Evolutionary conservation across 2,113 vertebrate species (phyloP), one percentile per base, ranked within the genome.

Genomic region (Felis chaus): DNA sequence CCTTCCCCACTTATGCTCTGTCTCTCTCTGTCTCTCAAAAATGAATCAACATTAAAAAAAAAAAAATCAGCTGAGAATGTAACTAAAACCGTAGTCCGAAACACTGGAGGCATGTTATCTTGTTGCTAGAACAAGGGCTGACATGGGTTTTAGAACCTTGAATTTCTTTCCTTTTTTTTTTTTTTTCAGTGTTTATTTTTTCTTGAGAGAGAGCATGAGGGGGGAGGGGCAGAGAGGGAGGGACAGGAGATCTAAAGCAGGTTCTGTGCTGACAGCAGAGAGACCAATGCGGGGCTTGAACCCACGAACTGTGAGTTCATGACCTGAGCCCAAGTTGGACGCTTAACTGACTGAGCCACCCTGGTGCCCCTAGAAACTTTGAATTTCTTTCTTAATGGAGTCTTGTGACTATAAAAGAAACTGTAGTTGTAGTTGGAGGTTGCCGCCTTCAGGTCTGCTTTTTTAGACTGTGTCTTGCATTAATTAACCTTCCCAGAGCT

Each of bases 401-500:
- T 55, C 29, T 91, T 41, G 1, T 48, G 61, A 79, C 15, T 53
- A 55, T 73, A 61, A 84, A 95, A 87, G 63, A n/a, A 92, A 63
- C 15, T 39, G 27, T 45, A n/a, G 74, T 29, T 80, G 48, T 55
- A 76, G 29, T 3, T 57, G 55, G 88, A 89, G 41, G n/a, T 84
- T 89, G 86, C 83, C 0, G 7, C 73, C 91, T 29, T 10, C 29
- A 29, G 87, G 63, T 96, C 83, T 97, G 87, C 48, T 73, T 41
- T 97, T 92, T 79, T 69, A 89, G 61, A 82, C 61, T 57, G 8
- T 68, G 57, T 41, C 74, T 50, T 29, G 10, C 65, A 71, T 95
- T 95, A 93, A 92, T 97, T 92, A 97, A 92, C 91, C 87, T 95
- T 97, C 88, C 50, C 91, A 90, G 76, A 94, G 88, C 39, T 97